Evolutionary conservation across 2,888 invertebrate species (phyloP), one percentile per base, ranked within the genome.

Genomic region (Aethes cnicana): DNA sequence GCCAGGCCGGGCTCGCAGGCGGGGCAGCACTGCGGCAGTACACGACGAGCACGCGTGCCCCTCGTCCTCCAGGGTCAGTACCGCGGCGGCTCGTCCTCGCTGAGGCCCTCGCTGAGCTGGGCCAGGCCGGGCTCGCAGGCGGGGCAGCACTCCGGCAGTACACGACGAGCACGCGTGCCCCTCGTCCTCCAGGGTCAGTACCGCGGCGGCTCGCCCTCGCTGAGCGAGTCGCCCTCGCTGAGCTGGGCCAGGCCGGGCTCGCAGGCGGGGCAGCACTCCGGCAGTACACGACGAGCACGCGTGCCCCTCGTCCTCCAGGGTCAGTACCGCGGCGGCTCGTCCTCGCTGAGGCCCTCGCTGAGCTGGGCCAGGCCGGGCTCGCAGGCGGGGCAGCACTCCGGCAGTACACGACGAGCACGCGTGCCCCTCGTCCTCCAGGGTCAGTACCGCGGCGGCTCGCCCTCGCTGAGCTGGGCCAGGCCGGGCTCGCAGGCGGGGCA

Each of bases 271-370:
- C 94, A 95, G n/a, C 82, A 77, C 23, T 79, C 74, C 0, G 91
- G 92, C 25, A 92, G 78, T 62, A 94, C 94, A n/a, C 75, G 68
- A 93, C 94, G n/a, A n/a, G n/a, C n/a, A n/a, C n/a, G n/a, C n/a
- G n/a, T n/a, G n/a, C n/a, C n/a, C n/a, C n/a, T n/a, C n/a, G n/a
- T n/a, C n/a, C n/a, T n/a, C n/a, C n/a, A n/a, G n/a, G n/a, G 14
- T 68, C 55, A 80, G 53, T 79, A 72, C 44, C 58, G 64, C 0
- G 67, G 69, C 5, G 65, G 72, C 18, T 79, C 80, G 3, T 85
- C 81, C 20, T 88, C 86, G 16, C 84, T 90, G 11, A 85, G 69
- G 3, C 88, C 74, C 44, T 87, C 86, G 59, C 85, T 90, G 21
- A 84, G 77, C 18, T 91, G 90, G 0, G 83, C 82, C 1, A 87